phyloP scores from a whole-genome alignment of 2,888 invertebrate genomes.

The Pheosia tremula region DNA sequence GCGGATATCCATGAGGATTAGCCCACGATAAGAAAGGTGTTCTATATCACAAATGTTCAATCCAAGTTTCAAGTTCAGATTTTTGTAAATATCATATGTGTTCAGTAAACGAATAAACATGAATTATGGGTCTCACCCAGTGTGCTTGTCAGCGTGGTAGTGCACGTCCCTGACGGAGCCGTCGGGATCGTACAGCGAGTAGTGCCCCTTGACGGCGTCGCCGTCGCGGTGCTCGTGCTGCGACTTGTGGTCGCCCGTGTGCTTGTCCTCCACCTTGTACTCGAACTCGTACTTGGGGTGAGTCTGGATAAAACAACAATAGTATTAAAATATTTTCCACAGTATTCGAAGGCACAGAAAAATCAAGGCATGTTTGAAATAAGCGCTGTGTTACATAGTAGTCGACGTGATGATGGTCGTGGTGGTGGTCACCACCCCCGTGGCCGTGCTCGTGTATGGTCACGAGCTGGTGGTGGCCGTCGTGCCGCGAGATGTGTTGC shows the following conservation, averaged over 20 bases:
- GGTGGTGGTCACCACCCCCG: constrained; percentile 29
- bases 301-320: background rate
- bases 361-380: too few relatives aligned
- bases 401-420: constrained; percentile 24
- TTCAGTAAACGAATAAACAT: too few relatives aligned
- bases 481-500: constrained; percentile 45
- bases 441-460: constrained; percentile 26
- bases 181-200: constrained; percentile 81
- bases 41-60: too few relatives aligned
- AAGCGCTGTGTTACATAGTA: constrained; percentile 29
- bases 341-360: too few relatives aligned
- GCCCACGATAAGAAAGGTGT: too few relatives aligned
- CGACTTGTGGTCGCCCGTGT: constrained; percentile 82
- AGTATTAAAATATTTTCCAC: too few relatives aligned
- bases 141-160: constrained; percentile 51
- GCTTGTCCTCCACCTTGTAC: constrained; percentile 75
- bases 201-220: constrained; percentile 83
- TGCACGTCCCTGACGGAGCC: constrained; percentile 68
- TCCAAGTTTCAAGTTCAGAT: too few relatives aligned
- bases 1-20: too few relatives aligned
- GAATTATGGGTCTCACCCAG: constrained; percentile 43
- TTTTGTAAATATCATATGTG: too few relatives aligned
- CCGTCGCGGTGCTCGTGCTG: constrained; percentile 80
- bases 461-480: constrained; percentile 37
- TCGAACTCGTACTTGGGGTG: constrained; percentile 64